phyloP scores from a whole-genome alignment of 1,140 invertebrate species.

The Drosophila eugracilis region DNA sequence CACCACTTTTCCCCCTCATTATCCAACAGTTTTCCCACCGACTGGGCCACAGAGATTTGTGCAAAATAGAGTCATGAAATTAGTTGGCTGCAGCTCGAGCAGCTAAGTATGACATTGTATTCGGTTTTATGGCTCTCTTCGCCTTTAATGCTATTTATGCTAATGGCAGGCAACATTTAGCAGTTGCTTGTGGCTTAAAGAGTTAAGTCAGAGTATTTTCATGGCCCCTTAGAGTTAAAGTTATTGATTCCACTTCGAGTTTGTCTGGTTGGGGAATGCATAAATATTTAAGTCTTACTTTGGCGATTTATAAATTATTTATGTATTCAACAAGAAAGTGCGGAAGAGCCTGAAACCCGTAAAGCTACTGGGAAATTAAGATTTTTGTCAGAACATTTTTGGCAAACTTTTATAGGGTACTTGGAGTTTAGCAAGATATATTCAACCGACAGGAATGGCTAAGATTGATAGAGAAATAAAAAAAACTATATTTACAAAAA shows the following conservation, averaged over 20 bases:
- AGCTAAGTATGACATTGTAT: conserved; percentile 53
- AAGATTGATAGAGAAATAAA: no score
- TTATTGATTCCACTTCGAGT: conserved; percentile 31
- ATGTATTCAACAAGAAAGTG: conserved; percentile 18
- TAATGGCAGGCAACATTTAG: conserved; percentile 50
- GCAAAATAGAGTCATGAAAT: conserved; percentile 74
- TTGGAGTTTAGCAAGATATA: not conserved
- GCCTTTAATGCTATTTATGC: conserved; percentile 52
- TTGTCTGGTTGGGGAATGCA: not conserved
- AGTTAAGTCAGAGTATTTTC: conserved; percentile 19
- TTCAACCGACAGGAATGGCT: not conserved
- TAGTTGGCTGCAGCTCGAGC: conserved; percentile 58
- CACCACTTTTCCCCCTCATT: not conserved
- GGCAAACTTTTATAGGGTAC: not conserved
- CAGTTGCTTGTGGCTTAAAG: conserved; percentile 39
- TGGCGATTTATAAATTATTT: conserved; percentile 30
- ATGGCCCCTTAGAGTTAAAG: conserved; percentile 3
- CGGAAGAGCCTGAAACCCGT: conserved; percentile 1
- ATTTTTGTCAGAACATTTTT: not conserved
- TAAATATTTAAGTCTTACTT: conserved; percentile 34
- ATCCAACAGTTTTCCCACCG: not conserved
- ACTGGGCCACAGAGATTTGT: conserved; percentile 49
- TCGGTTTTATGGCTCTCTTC: conserved; percentile 47
- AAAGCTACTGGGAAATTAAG: conserved; percentile 25
- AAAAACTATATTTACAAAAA: no score